Conservation (phyloP, 2,797 vertebrate genomes). For the Streptopelia turtur region DNA sequence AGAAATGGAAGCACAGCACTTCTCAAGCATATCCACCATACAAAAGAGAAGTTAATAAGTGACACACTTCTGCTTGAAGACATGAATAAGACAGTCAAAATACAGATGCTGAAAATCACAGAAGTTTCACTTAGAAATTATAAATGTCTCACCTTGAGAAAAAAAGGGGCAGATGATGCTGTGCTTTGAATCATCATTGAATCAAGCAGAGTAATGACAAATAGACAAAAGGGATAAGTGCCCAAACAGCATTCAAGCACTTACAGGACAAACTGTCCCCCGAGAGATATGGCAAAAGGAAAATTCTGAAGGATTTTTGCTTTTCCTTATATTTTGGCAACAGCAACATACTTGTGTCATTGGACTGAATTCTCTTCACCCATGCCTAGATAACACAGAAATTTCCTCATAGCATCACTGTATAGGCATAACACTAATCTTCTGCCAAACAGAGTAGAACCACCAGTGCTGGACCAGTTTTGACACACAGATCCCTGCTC, state of each 20-base stretch:
- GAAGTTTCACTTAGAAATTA: not conserved
- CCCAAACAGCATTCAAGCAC: not conserved
- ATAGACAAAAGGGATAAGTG: not conserved
- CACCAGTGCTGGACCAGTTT: not conserved
- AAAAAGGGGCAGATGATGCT: not conserved
- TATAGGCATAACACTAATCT: not conserved
- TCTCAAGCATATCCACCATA: not conserved
- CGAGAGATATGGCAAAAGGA: rapidly evolving
- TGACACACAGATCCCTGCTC: not conserved
- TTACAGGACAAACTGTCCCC: not conserved
- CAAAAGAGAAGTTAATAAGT: not conserved
- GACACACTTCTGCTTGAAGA: not conserved
- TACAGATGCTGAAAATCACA: not conserved
- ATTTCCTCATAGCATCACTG: not conserved
- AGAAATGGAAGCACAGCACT: not conserved
- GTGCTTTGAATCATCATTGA: not conserved
- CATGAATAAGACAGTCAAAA: not conserved
- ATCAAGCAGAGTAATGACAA: not conserved
- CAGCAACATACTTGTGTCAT: not conserved
- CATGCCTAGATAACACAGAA: not conserved
- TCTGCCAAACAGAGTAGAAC: not conserved
- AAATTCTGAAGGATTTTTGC: not conserved
- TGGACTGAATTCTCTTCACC: not conserved
- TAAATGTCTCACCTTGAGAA: not conserved
- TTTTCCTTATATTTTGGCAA: not conserved